Base-by-base conservation (phyloP, 1,140 invertebrate genomes). In the Tyrophagus putrescentiae region DNA sequence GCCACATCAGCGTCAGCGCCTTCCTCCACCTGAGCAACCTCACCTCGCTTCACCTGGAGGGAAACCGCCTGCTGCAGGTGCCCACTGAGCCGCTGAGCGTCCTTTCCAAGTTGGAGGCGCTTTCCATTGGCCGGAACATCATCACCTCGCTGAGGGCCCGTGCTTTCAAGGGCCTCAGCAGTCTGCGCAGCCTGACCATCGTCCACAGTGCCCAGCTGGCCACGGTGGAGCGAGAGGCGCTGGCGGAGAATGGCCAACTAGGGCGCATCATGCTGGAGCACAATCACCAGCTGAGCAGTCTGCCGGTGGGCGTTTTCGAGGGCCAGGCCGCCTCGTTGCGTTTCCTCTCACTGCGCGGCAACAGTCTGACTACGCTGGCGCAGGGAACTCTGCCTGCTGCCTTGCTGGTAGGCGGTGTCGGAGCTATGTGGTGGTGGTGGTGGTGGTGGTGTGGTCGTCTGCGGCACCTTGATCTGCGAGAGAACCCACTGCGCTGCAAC, bases 401-500 rank as follows among this genome's bases (percentile, higher is more conserved):
- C n/a, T n/a, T n/a, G n/a, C n/a, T n/a, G n/a, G n/a, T n/a, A n/a
- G n/a, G n/a, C n/a, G n/a, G n/a, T n/a, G n/a, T n/a, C n/a, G n/a
- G n/a, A n/a, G n/a, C n/a, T n/a, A n/a, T n/a, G n/a, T n/a, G n/a
- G n/a, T n/a, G n/a, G n/a, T n/a, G n/a, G n/a, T n/a, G n/a, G n/a
- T n/a, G n/a, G 32, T 65, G 3, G n/a, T n/a, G n/a, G n/a, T n/a
- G n/a, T n/a, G 41, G 63, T 32, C 44, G 57, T 25, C 41, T 72
- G 41, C 62, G 68, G 42, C 63, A 57, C 28, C 60, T 73, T 23
- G 70, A 72, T 63, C 75, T 90, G 25, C 81, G 82, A 28, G 84
- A 84, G 16, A 89, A 90, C 74, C 86, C 85, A 1, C 76, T 90
- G 45, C 76, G 82, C 56, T 92, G 87, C 71, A 90, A 90, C 72